phyloP scores from a whole-genome alignment of 2,888 invertebrate species.

The Hypolimnas misippus region DNA sequence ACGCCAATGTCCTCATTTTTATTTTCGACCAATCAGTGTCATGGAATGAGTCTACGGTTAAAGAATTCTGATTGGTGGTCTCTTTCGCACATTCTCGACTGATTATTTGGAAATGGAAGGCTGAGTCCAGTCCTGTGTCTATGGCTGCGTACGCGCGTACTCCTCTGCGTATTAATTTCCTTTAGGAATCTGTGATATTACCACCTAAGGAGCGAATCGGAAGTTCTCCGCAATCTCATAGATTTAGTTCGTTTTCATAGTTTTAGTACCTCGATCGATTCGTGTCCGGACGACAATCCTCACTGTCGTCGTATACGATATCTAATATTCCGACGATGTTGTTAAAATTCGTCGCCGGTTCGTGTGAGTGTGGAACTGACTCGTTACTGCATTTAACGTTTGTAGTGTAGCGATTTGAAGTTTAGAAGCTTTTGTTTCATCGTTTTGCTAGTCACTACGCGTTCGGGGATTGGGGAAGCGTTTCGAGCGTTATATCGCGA shows the following conservation, averaged over 20 bases:
- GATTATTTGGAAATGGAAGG: no score
- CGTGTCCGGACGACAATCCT: neutral
- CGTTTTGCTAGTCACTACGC: conserved; percentile 59
- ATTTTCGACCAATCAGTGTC: no score
- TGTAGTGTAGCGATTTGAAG: conserved; percentile 50
- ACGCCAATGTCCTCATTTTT: no score
- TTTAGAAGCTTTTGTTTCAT: conserved; percentile 51
- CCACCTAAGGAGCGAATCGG: conserved; percentile 70
- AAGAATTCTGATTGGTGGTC: no score
- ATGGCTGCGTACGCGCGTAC: conserved; percentile 1
- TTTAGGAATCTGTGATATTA: conserved; percentile 81
- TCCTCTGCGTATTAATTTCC: conserved; percentile 46
- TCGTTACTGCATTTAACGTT: conserved; percentile 46
- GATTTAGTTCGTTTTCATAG: conserved; percentile 47
- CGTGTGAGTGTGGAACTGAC: conserved; percentile 35
- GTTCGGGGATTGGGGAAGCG: no score
- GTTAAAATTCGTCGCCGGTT: conserved; percentile 11
- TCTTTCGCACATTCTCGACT: no score
- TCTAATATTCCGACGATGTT: conserved; percentile 2
- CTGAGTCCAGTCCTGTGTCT: no score
- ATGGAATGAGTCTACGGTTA: no score
- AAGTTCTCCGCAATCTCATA: conserved; percentile 58
- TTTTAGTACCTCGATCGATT: conserved; percentile 26
- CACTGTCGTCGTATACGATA: neutral
- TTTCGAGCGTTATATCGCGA: no score